Base-by-base conservation (phyloP, 1,140 invertebrate species). In the Portunus trituberculatus region DNA sequence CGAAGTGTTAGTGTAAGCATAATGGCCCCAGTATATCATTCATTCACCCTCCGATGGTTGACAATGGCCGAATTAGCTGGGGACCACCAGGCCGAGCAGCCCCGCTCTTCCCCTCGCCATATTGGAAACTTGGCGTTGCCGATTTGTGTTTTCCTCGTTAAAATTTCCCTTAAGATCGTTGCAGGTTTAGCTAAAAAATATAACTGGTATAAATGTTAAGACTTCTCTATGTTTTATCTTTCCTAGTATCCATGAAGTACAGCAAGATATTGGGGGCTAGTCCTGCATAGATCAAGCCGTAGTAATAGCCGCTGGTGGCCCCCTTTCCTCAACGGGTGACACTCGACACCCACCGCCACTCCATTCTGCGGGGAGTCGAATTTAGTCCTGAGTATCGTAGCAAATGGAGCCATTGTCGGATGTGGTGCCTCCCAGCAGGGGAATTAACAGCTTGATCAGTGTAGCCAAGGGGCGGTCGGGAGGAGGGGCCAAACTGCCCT, bases 31-130 rank as follows among this genome's bases (percentile, higher is more conserved):
- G 82, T 96, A 92, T 96, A 96, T 96, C 95, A 94, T 94, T 96
- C 95, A 96, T 94, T 96, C 95, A 96, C 95, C 93, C 95, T 94
- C 52, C 93, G 93, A n/a, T 96, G 95, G 52, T 32, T 96, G 84
- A 96, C 95, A 96, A 96, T 96, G 93, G 90, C 46, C 83, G 95
- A 96, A 96, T 96, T 96, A 96, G 93, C 82, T 32, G 59, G 32
- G 59, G 46, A 39, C 88, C 52, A 91, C 88, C 52, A 31, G 48
- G 28, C 45, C 93, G 31, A 29, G 29, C 67, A 48, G n/a, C 39
- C 45, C 52, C 67, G 20, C 32, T 29, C 52, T 92, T 82, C 39
- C 82, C 31, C n/a, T 76, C 12, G 59, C 31, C 82, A 46, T 92
- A 59, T 86, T 52, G 82, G 89, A 89, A 95, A 95, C 91, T 31